A percentile compares a stretch with the other conserved stretches of the same genome.
phyloP scores from a whole-genome alignment of 2,113 vertebrate genomes.

The Cinclus mexicanus region DNA sequence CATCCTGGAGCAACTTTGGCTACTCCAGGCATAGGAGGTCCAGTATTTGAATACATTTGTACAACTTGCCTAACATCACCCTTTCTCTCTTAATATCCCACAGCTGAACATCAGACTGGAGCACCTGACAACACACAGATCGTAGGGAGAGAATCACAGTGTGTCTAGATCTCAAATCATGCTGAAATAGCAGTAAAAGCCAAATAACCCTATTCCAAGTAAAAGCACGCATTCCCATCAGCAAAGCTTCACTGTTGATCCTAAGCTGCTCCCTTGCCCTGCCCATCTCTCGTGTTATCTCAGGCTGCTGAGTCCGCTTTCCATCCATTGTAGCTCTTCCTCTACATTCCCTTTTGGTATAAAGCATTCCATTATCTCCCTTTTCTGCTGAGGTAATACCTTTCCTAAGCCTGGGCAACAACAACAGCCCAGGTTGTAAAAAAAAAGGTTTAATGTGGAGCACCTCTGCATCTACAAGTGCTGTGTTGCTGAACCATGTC shows the following conservation, averaged over 20 bases:
- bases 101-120: neutral
- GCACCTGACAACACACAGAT: accelerated
- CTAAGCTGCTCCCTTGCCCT: neutral
- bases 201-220: neutral
- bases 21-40: neutral
- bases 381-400: neutral
- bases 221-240: neutral
- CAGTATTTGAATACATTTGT: neutral
- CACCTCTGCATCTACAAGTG: neutral
- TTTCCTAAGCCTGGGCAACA: neutral
- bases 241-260: neutral
- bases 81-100: neutral
- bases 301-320: neutral
- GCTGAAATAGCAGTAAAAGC: neutral
- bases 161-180: neutral
- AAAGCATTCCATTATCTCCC: slow-evolving; percentile 1
- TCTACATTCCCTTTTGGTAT: slow-evolving; percentile 3
- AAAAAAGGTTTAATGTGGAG: neutral
- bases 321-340: neutral
- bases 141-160: neutral
- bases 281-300: neutral
- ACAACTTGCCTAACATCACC: neutral
- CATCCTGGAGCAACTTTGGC: neutral
- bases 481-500: neutral
- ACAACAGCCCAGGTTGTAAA: neutral